phyloP scores from a whole-genome alignment of 2,113 vertebrate genomes.

The Rissa tridactyla region DNA sequence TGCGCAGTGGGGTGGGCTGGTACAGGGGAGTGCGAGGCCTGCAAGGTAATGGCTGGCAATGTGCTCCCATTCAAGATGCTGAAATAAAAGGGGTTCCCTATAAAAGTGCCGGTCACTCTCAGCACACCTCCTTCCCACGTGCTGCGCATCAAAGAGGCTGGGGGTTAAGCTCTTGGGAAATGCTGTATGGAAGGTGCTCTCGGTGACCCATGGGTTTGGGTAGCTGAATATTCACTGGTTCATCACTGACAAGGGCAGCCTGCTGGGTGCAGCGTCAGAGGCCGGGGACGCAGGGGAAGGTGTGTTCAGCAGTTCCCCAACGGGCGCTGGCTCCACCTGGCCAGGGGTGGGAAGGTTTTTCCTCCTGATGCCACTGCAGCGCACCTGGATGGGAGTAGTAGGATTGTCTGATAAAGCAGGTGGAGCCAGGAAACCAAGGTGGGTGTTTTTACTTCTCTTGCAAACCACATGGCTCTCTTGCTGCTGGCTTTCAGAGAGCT shows the following conservation, averaged over 20 bases:
- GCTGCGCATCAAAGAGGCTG: not conserved
- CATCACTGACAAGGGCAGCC: not conserved
- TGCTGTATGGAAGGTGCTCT: not conserved
- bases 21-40: not conserved
- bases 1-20: not conserved
- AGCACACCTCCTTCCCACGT: not conserved
- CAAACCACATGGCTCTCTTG: accelerated
- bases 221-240: not conserved
- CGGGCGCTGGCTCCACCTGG: not conserved
- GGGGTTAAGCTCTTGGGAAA: not conserved
- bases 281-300: not conserved
- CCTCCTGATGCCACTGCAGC: not conserved
- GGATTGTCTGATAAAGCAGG: not conserved
- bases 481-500: not conserved
- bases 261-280: not conserved
- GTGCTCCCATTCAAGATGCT: not conserved
- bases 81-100: not conserved
- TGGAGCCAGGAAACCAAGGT: not conserved
- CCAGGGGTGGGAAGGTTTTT: not conserved
- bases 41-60: not conserved
- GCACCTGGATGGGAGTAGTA: not conserved
- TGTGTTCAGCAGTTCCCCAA: not conserved
- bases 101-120: not conserved
- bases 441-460: not conserved
- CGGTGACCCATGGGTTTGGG: not conserved